Evolutionary conservation across 2,888 invertebrate genomes (phyloP).

Genomic region (Oasisia sp.): DNA sequence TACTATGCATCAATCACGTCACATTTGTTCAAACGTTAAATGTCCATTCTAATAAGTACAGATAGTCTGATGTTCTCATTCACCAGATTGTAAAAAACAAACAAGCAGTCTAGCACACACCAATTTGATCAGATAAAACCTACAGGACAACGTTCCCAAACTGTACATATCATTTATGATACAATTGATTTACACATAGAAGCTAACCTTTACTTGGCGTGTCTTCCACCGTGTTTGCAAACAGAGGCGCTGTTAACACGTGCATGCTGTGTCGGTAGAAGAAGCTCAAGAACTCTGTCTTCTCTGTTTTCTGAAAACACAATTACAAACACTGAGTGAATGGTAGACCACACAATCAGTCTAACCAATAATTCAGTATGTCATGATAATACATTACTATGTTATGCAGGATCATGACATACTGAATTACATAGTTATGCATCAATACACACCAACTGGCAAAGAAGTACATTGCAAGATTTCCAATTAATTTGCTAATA

Average conservation of each 20-base stretch:
- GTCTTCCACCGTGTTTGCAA: slow-evolving; percentile 89
- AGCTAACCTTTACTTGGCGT: slow-evolving; percentile 77
- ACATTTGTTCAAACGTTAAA: not conserved
- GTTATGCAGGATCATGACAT: too few relatives aligned
- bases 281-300: slow-evolving; percentile 96
- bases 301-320: slow-evolving; percentile 82
- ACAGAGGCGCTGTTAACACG: slow-evolving; percentile 93
- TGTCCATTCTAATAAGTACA: not conserved
- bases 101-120: not conserved
- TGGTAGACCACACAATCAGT: not conserved
- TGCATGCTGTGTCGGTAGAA: slow-evolving; percentile 99
- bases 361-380: not conserved
- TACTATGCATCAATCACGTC: not conserved
- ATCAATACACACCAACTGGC: slow-evolving; percentile 28
- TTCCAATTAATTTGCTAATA: not conserved
- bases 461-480: not conserved
- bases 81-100: not conserved
- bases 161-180: not conserved
- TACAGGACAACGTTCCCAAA: not conserved
- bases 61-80: not conserved
- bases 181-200: too few relatives aligned
- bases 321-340: not conserved
- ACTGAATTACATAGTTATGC: not conserved
- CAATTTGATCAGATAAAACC: not conserved
- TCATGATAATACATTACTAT: not conserved